Percentiles rank a stretch among this genome's conserved stretches.
Conservation (phyloP, 2,797 vertebrate genomes). For the Hemibagrus guttatus region DNA sequence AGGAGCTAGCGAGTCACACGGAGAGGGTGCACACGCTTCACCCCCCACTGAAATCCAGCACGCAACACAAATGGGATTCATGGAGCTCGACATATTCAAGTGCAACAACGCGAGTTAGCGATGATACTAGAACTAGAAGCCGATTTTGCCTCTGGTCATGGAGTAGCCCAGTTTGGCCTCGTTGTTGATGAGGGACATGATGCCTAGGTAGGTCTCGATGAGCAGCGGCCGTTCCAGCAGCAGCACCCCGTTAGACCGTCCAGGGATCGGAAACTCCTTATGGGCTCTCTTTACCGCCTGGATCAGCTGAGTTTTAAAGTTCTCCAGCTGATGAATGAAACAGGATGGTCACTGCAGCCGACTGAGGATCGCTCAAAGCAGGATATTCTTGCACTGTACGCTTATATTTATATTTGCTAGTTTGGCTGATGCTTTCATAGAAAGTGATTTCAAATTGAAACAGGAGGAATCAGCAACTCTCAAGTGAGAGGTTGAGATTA, state of each 20-base stretch:
- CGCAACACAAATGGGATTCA: slow-evolving; percentile 41
- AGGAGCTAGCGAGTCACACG: slow-evolving; percentile 5
- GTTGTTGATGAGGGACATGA: slow-evolving; percentile 98
- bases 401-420: background rate
- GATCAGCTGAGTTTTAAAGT: slow-evolving; percentile 87
- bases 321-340: slow-evolving; percentile 79
- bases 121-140: slow-evolving; percentile 77
- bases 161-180: slow-evolving; percentile 96
- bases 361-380: background rate
- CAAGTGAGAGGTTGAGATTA: background rate
- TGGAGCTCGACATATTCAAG: slow-evolving; percentile 31
- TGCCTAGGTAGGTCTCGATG: slow-evolving; percentile 94
- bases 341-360: background rate
- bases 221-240: slow-evolving; percentile 90
- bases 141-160: slow-evolving; percentile 94
- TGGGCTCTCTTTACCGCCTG: slow-evolving; percentile 94
- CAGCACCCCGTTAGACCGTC: slow-evolving; percentile 80
- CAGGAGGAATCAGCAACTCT: no score
- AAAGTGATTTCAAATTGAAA: background rate
- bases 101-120: slow-evolving; percentile 13
- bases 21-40: background rate
- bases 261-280: slow-evolving; percentile 81
- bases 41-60: slow-evolving; percentile 30
- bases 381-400: background rate
- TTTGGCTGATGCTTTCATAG: background rate